Percentiles rank a stretch among this genome's conserved stretches.
phyloP scores from a whole-genome alignment of 1,140 invertebrate species.

The Parasteatoda tepidariorum region DNA sequence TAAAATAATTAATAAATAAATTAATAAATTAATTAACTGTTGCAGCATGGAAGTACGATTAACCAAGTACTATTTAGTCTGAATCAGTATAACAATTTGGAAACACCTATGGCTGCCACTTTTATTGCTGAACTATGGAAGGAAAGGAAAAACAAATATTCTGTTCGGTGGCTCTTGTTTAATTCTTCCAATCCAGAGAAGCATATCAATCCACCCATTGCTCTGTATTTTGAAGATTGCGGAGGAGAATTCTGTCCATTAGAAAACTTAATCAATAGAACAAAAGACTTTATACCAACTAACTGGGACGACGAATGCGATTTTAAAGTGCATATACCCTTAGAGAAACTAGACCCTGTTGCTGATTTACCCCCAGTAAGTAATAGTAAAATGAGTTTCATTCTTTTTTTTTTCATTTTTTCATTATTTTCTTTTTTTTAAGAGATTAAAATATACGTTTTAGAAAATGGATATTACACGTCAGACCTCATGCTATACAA shows the following conservation, averaged over 20 bases:
- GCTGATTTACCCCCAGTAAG: too few relatives aligned
- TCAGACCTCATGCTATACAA: too few relatives aligned
- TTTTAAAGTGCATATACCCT: too few relatives aligned
- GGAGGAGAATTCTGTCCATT: constrained; percentile 2
- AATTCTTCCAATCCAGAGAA: constrained; percentile 31
- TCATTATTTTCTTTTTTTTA: too few relatives aligned
- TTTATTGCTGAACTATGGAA: constrained; percentile 14
- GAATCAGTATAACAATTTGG: constrained; percentile 10
- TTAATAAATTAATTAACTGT: too few relatives aligned
- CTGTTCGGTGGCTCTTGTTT: constrained; percentile 21
- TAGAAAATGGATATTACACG: too few relatives aligned
- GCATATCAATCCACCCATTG: neutral
- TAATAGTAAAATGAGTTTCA: too few relatives aligned
- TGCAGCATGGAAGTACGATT: constrained; percentile 13
- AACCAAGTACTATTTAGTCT: neutral
- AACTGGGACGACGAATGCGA: constrained; percentile 8
- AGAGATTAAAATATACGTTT: too few relatives aligned
- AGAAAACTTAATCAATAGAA: neutral
- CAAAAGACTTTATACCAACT: neutral
- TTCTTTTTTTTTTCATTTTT: too few relatives aligned
- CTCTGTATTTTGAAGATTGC: neutral
- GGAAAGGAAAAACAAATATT: neutral
- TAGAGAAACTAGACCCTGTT: too few relatives aligned
- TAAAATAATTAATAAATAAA: too few relatives aligned
- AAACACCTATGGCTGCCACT: constrained; percentile 9